phyloP scores from a whole-genome alignment of 2,888 invertebrate species.

The Antitype chi region DNA sequence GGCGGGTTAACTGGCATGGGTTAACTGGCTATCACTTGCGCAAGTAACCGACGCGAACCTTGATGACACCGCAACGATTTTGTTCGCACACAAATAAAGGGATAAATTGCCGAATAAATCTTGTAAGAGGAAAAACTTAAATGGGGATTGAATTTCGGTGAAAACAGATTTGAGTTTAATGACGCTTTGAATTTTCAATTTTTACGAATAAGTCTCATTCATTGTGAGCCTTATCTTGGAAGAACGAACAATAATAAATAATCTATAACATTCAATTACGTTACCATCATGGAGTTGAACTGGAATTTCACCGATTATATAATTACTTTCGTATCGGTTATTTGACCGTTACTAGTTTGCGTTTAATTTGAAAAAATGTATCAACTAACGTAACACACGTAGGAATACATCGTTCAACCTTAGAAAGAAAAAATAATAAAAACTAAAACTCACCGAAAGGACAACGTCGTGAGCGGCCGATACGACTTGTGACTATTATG shows the following conservation, averaged over 20 bases:
- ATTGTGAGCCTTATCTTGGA: neutral
- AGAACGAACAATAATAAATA: neutral
- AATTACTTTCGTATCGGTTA: neutral
- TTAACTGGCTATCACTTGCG: slow-evolving; percentile 38
- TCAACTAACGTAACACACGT: neutral
- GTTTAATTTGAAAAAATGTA: neutral
- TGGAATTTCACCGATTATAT: neutral
- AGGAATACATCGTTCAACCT: neutral
- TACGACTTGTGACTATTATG: slow-evolving; percentile 96
- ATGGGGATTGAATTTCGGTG: neutral
- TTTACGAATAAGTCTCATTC: neutral
- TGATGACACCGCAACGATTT: slow-evolving; percentile 41
- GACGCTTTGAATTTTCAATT: neutral
- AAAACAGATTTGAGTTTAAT: neutral
- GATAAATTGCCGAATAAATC: neutral
- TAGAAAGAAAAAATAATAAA: slow-evolving; percentile 4
- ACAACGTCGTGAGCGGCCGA: slow-evolving; percentile 95
- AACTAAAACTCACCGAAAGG: slow-evolving; percentile 93
- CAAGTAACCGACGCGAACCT: slow-evolving; percentile 33
- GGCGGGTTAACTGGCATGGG: slow-evolving; percentile 35
- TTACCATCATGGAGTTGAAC: neutral
- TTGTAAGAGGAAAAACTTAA: neutral
- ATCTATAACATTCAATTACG: neutral
- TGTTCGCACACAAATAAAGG: slow-evolving; percentile 21
- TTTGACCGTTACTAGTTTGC: neutral